Evolutionary conservation across 2,113 vertebrate species (phyloP).

Genomic region (Centrocercus urophasianus): DNA sequence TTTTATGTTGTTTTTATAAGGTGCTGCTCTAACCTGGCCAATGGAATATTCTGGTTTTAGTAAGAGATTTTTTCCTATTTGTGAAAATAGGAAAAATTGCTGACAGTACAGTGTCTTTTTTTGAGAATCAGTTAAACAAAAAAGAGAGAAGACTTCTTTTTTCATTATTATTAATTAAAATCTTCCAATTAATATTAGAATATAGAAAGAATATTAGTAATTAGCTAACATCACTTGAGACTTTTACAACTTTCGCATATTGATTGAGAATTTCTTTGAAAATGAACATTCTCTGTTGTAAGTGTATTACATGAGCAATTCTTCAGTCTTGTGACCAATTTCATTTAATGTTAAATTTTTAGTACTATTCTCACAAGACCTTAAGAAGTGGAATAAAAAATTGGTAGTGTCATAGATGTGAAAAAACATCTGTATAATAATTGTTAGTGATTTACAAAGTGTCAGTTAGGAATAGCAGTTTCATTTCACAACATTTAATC

Average conservation of each 20-base stretch:
- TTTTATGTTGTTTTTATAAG: neutral
- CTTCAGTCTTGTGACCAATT: neutral
- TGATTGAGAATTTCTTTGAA: neutral
- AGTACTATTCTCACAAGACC: neutral
- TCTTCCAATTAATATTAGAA: neutral
- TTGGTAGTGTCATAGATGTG: neutral
- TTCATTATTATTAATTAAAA: neutral
- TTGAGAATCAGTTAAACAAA: neutral
- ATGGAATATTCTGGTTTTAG: neutral
- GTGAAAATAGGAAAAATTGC: neutral
- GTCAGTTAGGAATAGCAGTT: neutral
- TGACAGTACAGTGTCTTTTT: neutral
- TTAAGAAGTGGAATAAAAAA: neutral
- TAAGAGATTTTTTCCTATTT: neutral
- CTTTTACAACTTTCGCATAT: neutral
- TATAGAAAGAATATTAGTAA: neutral
- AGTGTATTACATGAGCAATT: neutral
- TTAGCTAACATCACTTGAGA: neutral
- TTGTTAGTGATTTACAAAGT: neutral
- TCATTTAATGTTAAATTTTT: neutral
- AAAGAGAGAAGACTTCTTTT: neutral
- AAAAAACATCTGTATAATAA: neutral
- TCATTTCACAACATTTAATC: accelerated
- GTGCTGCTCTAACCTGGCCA: neutral
- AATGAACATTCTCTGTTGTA: neutral